These are phyloP conservation scores for Leptobrachium leishanense DNA, from an alignment of 2,113 vertebrate genomes.

Conservation along the genomic window DNA sequence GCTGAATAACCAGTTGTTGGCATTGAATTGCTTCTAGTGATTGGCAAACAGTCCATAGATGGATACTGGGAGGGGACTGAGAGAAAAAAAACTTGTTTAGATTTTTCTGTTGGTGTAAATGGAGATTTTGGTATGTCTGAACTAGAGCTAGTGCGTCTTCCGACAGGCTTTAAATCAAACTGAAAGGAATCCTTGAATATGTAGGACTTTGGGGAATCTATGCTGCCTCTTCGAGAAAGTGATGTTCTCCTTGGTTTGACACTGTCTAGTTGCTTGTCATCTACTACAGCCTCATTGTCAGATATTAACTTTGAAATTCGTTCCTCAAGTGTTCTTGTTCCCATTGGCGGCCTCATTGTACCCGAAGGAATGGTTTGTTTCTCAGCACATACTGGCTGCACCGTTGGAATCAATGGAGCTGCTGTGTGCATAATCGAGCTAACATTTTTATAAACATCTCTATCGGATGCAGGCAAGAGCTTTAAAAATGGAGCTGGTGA, in stretches of 20 bases:
- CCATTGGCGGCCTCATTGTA: constrained; percentile 87
- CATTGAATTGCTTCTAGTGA: constrained; percentile 97
- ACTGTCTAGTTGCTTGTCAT: constrained; percentile 95
- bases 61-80: constrained; percentile 81
- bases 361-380: constrained; percentile 67
- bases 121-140: constrained; percentile 98
- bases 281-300: constrained; percentile 94
- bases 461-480: constrained; percentile 74
- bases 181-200: constrained; percentile 99
- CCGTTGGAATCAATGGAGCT: constrained; percentile 67
- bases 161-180: constrained; percentile 94
- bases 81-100: constrained; percentile 93
- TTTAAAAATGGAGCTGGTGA: constrained; percentile 86
- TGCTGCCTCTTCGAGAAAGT: constrained; percentile 93
- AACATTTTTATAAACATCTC: constrained; percentile 72
- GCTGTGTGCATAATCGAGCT: constrained; percentile 55
- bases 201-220: constrained; percentile 97
- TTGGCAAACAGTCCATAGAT: constrained; percentile 91
- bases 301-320: constrained; percentile 96
- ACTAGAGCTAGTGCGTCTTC: constrained; percentile 92
- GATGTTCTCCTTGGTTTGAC: constrained; percentile 97
- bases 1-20: constrained; percentile 90
- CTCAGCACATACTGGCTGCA: constrained; percentile 71
- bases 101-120: constrained; percentile 95
- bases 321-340: constrained; percentile 91